A percentile compares a stretch with the other conserved stretches of the same genome.
Evolutionary conservation across 1,140 invertebrate genomes (phyloP).

Genomic region (Caenorhabditis brenneri): DNA sequence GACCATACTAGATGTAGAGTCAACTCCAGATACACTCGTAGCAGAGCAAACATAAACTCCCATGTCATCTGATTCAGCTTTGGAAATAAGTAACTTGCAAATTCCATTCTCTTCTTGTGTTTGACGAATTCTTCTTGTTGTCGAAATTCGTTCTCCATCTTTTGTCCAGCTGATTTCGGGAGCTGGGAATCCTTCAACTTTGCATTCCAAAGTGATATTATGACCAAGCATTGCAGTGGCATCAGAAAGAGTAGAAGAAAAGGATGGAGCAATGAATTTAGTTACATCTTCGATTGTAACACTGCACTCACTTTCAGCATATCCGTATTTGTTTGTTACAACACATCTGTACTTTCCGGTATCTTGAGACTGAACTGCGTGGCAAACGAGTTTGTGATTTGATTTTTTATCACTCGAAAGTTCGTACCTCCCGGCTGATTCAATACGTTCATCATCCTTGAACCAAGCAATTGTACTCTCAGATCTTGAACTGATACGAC

Average conservation of each 20-base stretch:
- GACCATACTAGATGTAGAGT: constrained; percentile 56
- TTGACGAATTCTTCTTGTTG: constrained; percentile 54
- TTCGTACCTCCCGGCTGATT: constrained; percentile 46
- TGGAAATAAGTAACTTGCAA: constrained; percentile 50
- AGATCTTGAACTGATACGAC: constrained; percentile 49
- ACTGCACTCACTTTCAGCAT: constrained; percentile 40
- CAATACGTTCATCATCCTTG: constrained; percentile 41
- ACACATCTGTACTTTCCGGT: constrained; percentile 48
- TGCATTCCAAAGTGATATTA: constrained; percentile 43
- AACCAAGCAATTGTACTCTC: constrained; percentile 47
- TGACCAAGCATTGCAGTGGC: constrained; percentile 28
- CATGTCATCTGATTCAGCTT: constrained; percentile 48
- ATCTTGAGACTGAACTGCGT: constrained; percentile 13
- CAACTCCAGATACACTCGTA: constrained; percentile 54
- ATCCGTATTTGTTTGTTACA: constrained; percentile 47
- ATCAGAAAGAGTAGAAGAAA: constrained; percentile 1
- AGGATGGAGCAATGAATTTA: constrained; percentile 2
- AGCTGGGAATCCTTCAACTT: constrained; percentile 42
- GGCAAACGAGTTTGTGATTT: constrained; percentile 45
- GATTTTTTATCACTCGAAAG: constrained; percentile 31
- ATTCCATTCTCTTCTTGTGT: constrained; percentile 52
- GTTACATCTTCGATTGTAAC: constrained; percentile 34
- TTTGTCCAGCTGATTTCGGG: constrained; percentile 56
- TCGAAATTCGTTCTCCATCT: constrained; percentile 53
- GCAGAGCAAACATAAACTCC: constrained; percentile 57